Base-by-base conservation (phyloP, 2,797 vertebrate genomes). In the Varecia variegata region DNA sequence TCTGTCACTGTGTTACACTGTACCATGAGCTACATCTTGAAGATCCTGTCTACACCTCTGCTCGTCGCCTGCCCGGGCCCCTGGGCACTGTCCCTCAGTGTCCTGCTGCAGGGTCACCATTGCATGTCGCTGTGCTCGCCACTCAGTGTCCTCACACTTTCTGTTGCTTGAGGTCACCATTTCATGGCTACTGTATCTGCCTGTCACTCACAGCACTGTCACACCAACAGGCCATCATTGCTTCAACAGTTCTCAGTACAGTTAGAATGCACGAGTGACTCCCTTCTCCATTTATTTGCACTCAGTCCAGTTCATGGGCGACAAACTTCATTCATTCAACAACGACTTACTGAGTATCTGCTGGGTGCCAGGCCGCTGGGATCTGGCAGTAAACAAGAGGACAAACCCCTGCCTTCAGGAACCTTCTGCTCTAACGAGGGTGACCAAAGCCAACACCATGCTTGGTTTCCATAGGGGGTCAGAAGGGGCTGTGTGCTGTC, bases 401-500 rank as follows among this genome's bases (percentile, higher is more conserved):
- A 40, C 60, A 52, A 56, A 45, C n/a, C 40, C 35, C 8, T 13
- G 73, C 52, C 67, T 70, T 38, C 4, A 0, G 56, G 70, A 20
- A 38, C 38, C 73, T 80, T 50, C 45, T 25, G 35, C 70, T 38
- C 23, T 25, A 6, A 10, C 1, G 50, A 40, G 21, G 21, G 35
- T 83, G 54, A 32, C 87, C 50, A 1, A 2, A 6, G 9, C 70
- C 23, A 0, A 12, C 20, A 65, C 32, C 52, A 3, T 0, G 0
- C 0, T 0, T 6, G 45, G 23, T n/a, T 73, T 38, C 21, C 56
- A 8, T 1, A 18, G 25, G 15, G 0, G 18, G 32, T 25, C 11
- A 8, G 58, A 14, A 54, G 45, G 25, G n/a, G 25, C 50, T 38
- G 6, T 21, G 21, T 12, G 15, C 52, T 62, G 30, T 58, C 20